Evolutionary conservation across 2,888 invertebrate species (phyloP), one percentile per base, ranked within the genome.

Genomic region (Iselma pallidipennis): DNA sequence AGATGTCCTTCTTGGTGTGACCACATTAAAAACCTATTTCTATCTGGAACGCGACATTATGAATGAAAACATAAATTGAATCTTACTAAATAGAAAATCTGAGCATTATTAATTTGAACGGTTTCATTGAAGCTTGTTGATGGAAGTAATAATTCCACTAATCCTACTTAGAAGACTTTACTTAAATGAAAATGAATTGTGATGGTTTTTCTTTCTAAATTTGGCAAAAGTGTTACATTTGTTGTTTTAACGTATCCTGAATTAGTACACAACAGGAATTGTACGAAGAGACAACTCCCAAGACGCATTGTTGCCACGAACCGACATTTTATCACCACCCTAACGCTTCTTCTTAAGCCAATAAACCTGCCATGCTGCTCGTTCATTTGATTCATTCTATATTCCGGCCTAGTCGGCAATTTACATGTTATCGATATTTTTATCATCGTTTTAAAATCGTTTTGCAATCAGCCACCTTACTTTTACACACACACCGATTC

Each of bases 361-460:
- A 80, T 80, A 80, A 81, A 80, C 76, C 80, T 78, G 77, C 79
- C 78, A 76, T 76, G 74, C 72, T 74, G 75, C 77, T 77, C 78
- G 78, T 77, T 80, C 78, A 78, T 79, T 80, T 79, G 77, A 80
- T 80, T 79, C 81, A 79, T 80, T 81, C 78, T 77, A 80, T 80
- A 81, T 81, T 81, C 81, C 75, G 67, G 71, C 71, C 74, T 74
- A 76, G 78, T 78, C 74, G 76, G 75, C 78, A 79, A 81, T 81
- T 81, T 81, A 80, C 81, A 81, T 81, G 80, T 78, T 80, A 80
- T 81, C 80, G 80, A 80, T 81, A 81, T 80, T 81, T 81, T 81
- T 79, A 78, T 79, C 77, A 78, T 78, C 77, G 78, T 79, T 80
- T 79, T 78, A 77, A 78, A 80, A 79, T 79, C 78, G 79, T 77